phyloP scores from a whole-genome alignment of 2,888 invertebrate species.

The Molanna angustata region DNA sequence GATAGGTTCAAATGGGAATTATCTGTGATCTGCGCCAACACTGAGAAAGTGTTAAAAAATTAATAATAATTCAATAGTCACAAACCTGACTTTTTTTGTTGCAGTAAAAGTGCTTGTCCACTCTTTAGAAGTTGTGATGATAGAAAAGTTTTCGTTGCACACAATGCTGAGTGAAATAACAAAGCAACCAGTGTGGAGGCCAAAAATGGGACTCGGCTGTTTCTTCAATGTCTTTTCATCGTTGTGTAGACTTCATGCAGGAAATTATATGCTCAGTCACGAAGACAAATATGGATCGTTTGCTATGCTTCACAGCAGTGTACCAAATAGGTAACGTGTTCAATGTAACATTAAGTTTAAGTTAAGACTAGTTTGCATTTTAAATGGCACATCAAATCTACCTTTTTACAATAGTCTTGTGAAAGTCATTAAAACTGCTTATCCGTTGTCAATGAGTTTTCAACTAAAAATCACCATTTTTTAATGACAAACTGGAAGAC shows the following conservation, averaged over 20 bases:
- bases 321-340: constrained; percentile 11
- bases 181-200: constrained; percentile 20
- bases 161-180: constrained; percentile 24
- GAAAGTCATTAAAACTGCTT: not conserved
- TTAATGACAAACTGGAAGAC: no score
- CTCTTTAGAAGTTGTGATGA: constrained; percentile 21
- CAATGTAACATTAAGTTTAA: not conserved
- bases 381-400: not conserved
- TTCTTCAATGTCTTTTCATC: constrained; percentile 27
- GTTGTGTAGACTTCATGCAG: constrained; percentile 16
- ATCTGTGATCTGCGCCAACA: no score
- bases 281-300: constrained; percentile 25
- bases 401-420: no score
- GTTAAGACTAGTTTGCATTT: not conserved
- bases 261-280: constrained; percentile 29
- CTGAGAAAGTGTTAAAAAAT: not conserved
- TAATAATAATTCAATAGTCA: not conserved
- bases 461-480: not conserved
- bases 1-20: not conserved
- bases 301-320: constrained; percentile 18
- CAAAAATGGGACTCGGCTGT: constrained; percentile 15
- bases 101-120: constrained; percentile 22
- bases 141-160: constrained; percentile 21
- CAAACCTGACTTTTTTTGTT: constrained; percentile 9
- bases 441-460: not conserved